A percentile compares a stretch with the other conserved stretches of the same genome.
Conservation (phyloP, 2,888 invertebrate genomes). For the Dasysyrphus albostriatus region DNA sequence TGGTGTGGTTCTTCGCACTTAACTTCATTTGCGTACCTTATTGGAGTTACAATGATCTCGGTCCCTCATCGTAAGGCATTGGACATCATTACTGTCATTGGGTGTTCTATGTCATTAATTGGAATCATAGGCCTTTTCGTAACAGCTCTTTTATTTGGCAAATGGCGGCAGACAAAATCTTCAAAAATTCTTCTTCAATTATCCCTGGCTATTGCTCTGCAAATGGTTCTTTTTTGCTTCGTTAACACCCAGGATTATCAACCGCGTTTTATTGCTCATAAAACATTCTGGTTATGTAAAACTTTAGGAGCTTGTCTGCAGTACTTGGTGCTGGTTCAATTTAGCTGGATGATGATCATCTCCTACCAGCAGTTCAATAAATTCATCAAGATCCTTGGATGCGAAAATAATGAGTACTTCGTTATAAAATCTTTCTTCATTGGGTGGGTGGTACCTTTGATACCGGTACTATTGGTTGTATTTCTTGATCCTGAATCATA, state of each 20-base stretch:
- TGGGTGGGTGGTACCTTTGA: slow-evolving; percentile 87
- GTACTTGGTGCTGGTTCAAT: slow-evolving; percentile 88
- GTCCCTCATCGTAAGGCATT: slow-evolving; percentile 83
- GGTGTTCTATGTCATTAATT: slow-evolving; percentile 86
- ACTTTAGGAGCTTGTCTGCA: slow-evolving; percentile 86
- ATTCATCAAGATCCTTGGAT: slow-evolving; percentile 87
- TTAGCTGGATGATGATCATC: slow-evolving; percentile 90
- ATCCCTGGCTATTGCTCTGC: slow-evolving; percentile 86
- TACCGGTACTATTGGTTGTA: slow-evolving; percentile 85
- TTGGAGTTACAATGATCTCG: slow-evolving; percentile 78
- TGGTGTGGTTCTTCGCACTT: slow-evolving; percentile 86
- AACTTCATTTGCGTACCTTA: slow-evolving; percentile 86
- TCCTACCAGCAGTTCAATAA: slow-evolving; percentile 88
- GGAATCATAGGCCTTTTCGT: slow-evolving; percentile 86
- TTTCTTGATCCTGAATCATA: slow-evolving; percentile 84
- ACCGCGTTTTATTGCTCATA: slow-evolving; percentile 78
- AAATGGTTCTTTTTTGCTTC: slow-evolving; percentile 84
- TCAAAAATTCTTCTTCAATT: slow-evolving; percentile 87
- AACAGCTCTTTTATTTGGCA: slow-evolving; percentile 86
- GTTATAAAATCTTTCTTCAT: slow-evolving; percentile 86
- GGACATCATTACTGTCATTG: slow-evolving; percentile 86
- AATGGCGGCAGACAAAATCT: slow-evolving; percentile 87
- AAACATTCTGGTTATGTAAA: slow-evolving; percentile 84
- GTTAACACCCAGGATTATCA: slow-evolving; percentile 79
- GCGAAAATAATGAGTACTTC: slow-evolving; percentile 82